Base-by-base conservation (phyloP, 2,797 vertebrate species). In the Tolypeutes matacus region DNA sequence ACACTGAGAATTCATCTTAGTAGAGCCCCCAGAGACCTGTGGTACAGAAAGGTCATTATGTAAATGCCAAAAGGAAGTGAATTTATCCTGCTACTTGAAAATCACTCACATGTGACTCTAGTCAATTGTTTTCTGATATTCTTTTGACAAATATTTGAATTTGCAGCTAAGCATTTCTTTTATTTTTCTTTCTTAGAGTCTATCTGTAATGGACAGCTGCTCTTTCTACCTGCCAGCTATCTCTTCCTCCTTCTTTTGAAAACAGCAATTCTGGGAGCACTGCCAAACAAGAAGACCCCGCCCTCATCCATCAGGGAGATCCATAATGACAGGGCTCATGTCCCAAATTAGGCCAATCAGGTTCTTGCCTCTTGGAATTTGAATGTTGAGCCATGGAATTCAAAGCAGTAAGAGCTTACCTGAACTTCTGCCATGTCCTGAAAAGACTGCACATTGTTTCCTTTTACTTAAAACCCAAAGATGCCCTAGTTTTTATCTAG, bases 351-450 rank as follows among this genome's bases (percentile, higher is more conserved):
- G 56, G 49, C 51, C 34, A 49, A 8, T 73, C 36, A 83, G n/a
- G 7, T 5, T 34, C 64, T 78, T 72, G 21, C 36, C 36, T 78
- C 64, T 17, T 77, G 21, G 62, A 58, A 82, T 65, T 34, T 77
- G 53, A 90, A 78, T 58, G 15, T 73, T 60, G 20, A 93, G 60
- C 60, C 70, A 9, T 82, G 64, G 82, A 87, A 90, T 31, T 81
- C 64, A 94, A 42, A 83, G n/a, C 31, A 70, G 77, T 78, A n/a
- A 67, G 12, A 34, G 49, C 64, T 86, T n/a, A 76, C 12, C 25
- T 25, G 18, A 75, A 25, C 31, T 69, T 76, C 27, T 46, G 9
- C 60, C 11, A 11, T 46, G 29, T 36, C 18, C 31, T 42, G 8
- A 21, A 42, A 29, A 92, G 70, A 75, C 7, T 53, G 11, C n/a